Base-by-base conservation (phyloP, 35 echinoderm and acorn worm genomes). In the Heliocidaris tuberculata region DNA sequence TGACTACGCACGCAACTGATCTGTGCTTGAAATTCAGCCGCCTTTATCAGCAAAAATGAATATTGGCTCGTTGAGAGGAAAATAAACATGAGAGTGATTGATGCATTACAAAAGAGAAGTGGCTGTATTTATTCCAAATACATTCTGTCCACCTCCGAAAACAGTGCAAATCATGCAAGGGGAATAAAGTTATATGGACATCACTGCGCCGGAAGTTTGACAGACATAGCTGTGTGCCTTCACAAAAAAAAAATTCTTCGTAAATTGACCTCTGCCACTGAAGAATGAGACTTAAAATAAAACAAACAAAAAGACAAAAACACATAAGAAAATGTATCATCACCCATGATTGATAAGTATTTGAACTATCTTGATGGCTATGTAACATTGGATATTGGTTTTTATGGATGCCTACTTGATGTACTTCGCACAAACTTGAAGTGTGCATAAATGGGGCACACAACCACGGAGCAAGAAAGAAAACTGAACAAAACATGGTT, bases 151-250 rank as follows among this genome's bases (percentile, higher is more conserved):
- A 78, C 17, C 65, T 56, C 52, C 8, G 21, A 78, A 78, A 78
- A 78, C 27, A 78, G 65, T 78, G 21, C 27, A 78, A 78, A 78
- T 78, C 65, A 78, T n/a, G 65, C 21, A 7, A n/a, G 19, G 65
- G 27, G 65, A 78, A 78, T 78, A 78, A 7, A n/a, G 21, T 78
- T 78, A 21, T 78, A 78, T n/a, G 27, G 21, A 78, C 65, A 78
- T 27, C 19, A 78, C 65, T 89, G 87, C 87, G 32, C 85, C 31
- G 87, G 87, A 89, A 32, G 47, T 47, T 89, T 89, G 47, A 89
- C 31, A 48, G 87, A 89, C 31, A 89, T 48, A 89, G 87, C 87
- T 89, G 87, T 89, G 87, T 89, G 87, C 87, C 87, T 89, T 89
- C 87, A 32, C 87, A 48, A 89, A 32, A 32, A 88, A 12, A 86